Evolutionary conservation across 2,797 vertebrate species (phyloP), one percentile per base, ranked within the genome.

Genomic region (Cygnus olor): DNA sequence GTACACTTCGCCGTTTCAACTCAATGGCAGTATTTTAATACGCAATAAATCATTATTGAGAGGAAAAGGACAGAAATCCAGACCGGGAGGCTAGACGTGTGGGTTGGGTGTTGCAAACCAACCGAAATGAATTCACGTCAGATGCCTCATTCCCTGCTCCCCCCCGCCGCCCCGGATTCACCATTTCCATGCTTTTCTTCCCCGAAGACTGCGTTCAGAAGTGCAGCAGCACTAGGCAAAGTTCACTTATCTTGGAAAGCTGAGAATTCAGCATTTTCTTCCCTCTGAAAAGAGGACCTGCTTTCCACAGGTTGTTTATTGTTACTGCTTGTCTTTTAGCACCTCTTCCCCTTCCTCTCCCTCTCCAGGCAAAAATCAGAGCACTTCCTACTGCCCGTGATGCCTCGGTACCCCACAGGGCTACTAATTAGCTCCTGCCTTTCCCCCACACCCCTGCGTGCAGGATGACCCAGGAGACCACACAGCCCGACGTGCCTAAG

Each of bases 401-500:
- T 21, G 36, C n/a, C 12, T 28, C 16, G 14, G 11, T 30, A 54
- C 24, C 22, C 40, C 51, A 65, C 0, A 0, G 36, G 36, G n/a
- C 49, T 19, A 49, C 34, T 32, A 65, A n/a, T 45, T 27, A 58
- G 14, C 40, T 49, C 40, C 11, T 34, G 30, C 51, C 2, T 0
- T 58, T 63, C 27, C 56, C 63, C 56, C 34, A 30, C 1, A 0
- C 27, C 61, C 32, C 60, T 34, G 22, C 15, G 16, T 25, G 68
- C 17, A 36, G 63, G 68, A 60, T 32, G 34, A 60, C 40, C 21
- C 56, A 44, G 18, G 20, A 0, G 0, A 69, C 45, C 40, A 21
- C 63, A 53, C 0, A 1, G 57, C 16, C 18, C 36, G 42, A 40
- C 3, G 2, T 10, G 30, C 34, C 54, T 2, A 1, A 65, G n/a